A percentile compares a stretch with the other conserved stretches of the same genome.
These are phyloP conservation scores for Drosophila serrata DNA, from an alignment of 1,140 invertebrate genomes.

Conservation along the genomic window DNA sequence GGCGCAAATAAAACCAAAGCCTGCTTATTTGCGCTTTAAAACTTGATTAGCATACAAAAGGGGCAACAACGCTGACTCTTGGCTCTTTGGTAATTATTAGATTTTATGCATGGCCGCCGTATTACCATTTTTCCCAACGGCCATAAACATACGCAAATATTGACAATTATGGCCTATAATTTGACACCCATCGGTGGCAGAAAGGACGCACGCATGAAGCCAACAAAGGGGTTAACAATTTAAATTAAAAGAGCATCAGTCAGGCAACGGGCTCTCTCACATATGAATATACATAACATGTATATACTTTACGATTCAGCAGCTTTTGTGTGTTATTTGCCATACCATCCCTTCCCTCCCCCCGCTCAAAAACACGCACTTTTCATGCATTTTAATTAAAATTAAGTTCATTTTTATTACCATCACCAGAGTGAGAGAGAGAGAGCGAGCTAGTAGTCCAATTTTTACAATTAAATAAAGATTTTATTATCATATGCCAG, in stretches of 20 bases:
- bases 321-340: constrained; percentile 44
- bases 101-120: constrained; percentile 67
- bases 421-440: neutral
- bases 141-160: constrained; percentile 71
- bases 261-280: constrained; percentile 5
- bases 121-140: constrained; percentile 16
- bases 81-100: constrained; percentile 71
- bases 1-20: constrained; percentile 41
- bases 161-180: constrained; percentile 83
- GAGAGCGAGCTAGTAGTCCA: constrained; percentile 39
- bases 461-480: constrained; percentile 84
- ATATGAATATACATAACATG: constrained; percentile 36
- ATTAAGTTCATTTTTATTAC: constrained; percentile 84
- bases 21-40: constrained; percentile 56
- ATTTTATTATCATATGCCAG: constrained; percentile 77
- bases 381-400: constrained; percentile 84
- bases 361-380: constrained; percentile 61
- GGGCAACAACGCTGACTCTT: constrained; percentile 19
- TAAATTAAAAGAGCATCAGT: constrained; percentile 65
- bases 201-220: constrained; percentile 41
- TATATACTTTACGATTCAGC: constrained; percentile 67
- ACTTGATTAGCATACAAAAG: constrained; percentile 74
- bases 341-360: neutral
- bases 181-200: constrained; percentile 73
- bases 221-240: constrained; percentile 73